A percentile compares a stretch with the other conserved stretches of the same genome.
Evolutionary conservation across 2,113 vertebrate species (phyloP).

Genomic region (Copsychus sechellarum): DNA sequence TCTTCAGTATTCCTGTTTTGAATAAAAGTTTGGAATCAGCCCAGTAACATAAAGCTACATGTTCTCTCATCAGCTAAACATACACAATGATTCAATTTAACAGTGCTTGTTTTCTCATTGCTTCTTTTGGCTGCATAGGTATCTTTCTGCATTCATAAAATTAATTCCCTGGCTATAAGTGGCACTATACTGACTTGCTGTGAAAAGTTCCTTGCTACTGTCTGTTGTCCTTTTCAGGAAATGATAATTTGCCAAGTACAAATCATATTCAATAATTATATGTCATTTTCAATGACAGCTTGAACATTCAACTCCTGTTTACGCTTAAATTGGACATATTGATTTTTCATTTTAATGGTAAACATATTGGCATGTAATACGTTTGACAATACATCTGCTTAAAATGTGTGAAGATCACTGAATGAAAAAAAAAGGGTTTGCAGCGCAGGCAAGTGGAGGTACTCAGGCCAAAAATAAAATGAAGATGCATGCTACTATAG

Average conservation of each 20-base stretch:
- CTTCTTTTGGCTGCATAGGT: slow-evolving; percentile 54
- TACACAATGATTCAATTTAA: slow-evolving; percentile 67
- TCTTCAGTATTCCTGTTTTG: slow-evolving; percentile 77
- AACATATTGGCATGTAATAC: slow-evolving; percentile 55
- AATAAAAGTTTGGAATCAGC: slow-evolving; percentile 79
- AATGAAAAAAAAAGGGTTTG: slow-evolving; percentile 36
- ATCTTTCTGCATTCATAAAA: slow-evolving; percentile 68
- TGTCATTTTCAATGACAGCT: slow-evolving; percentile 41
- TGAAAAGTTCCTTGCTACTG: slow-evolving; percentile 54
- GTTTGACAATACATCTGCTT: slow-evolving; percentile 37
- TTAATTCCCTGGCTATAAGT: slow-evolving; percentile 41
- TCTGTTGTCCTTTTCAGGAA: slow-evolving; percentile 51
- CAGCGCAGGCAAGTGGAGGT: slow-evolving; percentile 37
- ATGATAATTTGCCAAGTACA: slow-evolving; percentile 61
- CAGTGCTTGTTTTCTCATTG: slow-evolving; percentile 50
- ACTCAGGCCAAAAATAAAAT: slow-evolving; percentile 19
- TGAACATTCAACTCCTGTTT: slow-evolving; percentile 56
- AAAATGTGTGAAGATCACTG: slow-evolving; percentile 68
- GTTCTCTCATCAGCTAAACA: slow-evolving; percentile 59
- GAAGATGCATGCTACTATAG: not conserved
- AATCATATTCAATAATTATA: slow-evolving; percentile 56
- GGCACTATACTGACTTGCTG: not conserved
- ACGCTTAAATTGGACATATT: slow-evolving; percentile 56
- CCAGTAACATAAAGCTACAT: slow-evolving; percentile 74
- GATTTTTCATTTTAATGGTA: slow-evolving; percentile 68